A percentile compares a stretch with the other conserved stretches of the same genome.
Evolutionary conservation across 2,888 invertebrate genomes (phyloP).

Genomic region (Acanthosepion esculentum): DNA sequence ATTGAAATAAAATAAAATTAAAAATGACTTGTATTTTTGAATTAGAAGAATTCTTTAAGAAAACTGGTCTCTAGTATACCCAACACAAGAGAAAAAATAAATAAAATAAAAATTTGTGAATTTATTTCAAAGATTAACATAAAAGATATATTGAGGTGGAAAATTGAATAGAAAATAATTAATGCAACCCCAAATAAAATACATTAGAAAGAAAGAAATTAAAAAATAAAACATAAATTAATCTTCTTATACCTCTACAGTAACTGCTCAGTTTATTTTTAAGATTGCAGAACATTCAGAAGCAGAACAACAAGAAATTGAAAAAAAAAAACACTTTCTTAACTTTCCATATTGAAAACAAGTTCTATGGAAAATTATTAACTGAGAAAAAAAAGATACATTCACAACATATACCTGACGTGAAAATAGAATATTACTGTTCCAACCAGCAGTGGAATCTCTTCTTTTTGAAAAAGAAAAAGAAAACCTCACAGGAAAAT

Average conservation of each 20-base stretch:
- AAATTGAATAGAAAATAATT: background rate
- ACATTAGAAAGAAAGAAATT: too few relatives aligned
- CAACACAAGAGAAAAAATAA: background rate
- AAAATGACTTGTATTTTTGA: background rate
- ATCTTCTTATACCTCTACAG: background rate
- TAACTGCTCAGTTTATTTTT: background rate
- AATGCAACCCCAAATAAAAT: too few relatives aligned
- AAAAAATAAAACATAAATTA: too few relatives aligned
- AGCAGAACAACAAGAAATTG: background rate
- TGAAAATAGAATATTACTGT: background rate
- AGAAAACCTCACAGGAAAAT: background rate
- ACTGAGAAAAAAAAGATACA: background rate
- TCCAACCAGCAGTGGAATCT: slow-evolving; percentile 18
- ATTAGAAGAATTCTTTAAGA: background rate
- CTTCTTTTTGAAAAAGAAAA: background rate
- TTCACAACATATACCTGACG: background rate
- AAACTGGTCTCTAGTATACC: background rate
- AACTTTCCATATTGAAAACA: background rate
- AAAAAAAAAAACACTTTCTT: background rate
- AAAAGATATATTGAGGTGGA: background rate
- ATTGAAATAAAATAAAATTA: background rate
- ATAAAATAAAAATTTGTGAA: background rate
- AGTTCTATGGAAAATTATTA: background rate
- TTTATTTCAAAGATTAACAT: background rate
- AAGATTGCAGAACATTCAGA: background rate